These are phyloP conservation scores for Tricholaema leucomelas DNA, from an alignment of 2,113 vertebrate species.

Conservation along the genomic window DNA sequence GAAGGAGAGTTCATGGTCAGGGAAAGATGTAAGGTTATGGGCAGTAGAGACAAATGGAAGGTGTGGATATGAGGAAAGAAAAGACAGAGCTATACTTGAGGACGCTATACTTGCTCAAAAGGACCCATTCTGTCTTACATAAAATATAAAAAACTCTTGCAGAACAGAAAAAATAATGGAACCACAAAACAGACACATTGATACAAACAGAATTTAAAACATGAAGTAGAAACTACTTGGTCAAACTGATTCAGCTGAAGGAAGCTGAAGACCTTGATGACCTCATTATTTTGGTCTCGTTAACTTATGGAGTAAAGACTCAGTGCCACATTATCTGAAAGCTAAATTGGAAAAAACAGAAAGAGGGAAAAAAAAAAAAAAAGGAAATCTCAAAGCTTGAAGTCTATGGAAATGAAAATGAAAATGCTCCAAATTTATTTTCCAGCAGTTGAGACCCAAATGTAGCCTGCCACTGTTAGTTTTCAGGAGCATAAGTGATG, in stretches of 20 bases:
- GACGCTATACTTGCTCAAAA: background rate
- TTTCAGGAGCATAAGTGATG: background rate
- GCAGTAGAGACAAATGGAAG: background rate
- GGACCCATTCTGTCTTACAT: background rate
- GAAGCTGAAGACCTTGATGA: conserved; percentile 5
- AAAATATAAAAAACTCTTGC: background rate
- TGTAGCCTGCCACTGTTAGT: background rate
- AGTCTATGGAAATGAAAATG: background rate
- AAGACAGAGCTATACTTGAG: background rate
- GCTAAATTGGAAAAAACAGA: background rate
- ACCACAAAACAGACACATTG: conserved; percentile 13
- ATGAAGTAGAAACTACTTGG: conserved; percentile 22
- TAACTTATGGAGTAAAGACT: conserved; percentile 3
- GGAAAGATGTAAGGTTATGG: background rate
- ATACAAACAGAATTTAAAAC: conserved; percentile 42
- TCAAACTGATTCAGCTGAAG: conserved; percentile 22
- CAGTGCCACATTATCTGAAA: background rate
- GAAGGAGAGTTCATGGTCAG: conserved; percentile 15
- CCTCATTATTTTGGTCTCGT: background rate
- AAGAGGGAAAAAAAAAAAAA: no score
- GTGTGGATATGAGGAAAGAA: background rate
- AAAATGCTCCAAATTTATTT: background rate
- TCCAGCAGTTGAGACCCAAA: background rate
- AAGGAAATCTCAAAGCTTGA: background rate
- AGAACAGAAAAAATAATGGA: background rate